Base-by-base conservation (phyloP, 2,797 vertebrate genomes). In the Coccyzus lansbergi region DNA sequence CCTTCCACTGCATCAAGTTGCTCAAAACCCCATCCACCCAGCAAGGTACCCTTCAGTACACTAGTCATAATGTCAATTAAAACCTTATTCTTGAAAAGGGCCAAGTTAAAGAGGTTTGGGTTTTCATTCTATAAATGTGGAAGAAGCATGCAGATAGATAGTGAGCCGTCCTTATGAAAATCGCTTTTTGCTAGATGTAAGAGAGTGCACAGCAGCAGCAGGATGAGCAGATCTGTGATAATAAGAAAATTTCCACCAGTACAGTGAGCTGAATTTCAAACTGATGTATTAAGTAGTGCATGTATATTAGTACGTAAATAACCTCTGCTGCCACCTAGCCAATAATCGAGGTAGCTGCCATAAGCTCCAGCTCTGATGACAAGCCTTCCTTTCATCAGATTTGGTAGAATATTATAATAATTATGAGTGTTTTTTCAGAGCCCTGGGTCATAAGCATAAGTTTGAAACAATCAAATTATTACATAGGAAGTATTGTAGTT, bases 281-380 rank as follows among this genome's bases (percentile, higher is more conserved):
- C 78, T 24, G 31, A 6, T 24, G 14, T 20, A 46, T 52, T 11
- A 69, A n/a, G n/a, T 20, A 60, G 7, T 12, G 42, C 36, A 20
- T 3, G 4, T 26, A 9, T 25, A 60, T 49, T 48, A 68, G 68
- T 44, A 46, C 24, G 83, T 67, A 74, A 86, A 82, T 75, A 92
- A 95, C 38, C 76, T 60, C 84, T 92, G 40, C 83, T 92, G 75
- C 94, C 93, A 95, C 58, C 92, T 92, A 89, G 71, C 64, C 68
- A 89, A 22, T 42, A 88, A 74, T 10, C 0, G 0, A 64, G 22
- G 31, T 52, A 68, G 49, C 48, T 86, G 51, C 62, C 17, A 15
- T 36, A 83, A 75, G 11, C 10, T 67, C 20, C 60, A 11, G 15
- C 52, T 80, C 1, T 0, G 15, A 24, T 44, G 76, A 83, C 44